These are phyloP conservation scores for Python bivittatus DNA, from an alignment of 2,113 vertebrate species.

Conservation along the genomic window DNA sequence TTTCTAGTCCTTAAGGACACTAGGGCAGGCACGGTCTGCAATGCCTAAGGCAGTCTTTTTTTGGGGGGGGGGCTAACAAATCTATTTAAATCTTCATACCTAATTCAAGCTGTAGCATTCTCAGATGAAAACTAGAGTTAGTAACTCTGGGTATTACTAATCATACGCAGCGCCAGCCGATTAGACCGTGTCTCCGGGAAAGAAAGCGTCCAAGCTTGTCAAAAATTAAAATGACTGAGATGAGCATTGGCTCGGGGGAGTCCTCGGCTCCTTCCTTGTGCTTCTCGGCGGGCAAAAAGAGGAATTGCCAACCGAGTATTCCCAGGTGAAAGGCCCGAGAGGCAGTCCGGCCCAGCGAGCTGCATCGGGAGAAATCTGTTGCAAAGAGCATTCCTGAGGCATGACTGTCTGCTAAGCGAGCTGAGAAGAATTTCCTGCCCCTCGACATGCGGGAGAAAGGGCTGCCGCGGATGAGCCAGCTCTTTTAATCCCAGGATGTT, in stretches of 20 bases:
- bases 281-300: background rate
- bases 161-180: rapidly evolving
- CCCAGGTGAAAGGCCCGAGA: background rate
- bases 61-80: too few species aligned
- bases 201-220: background rate
- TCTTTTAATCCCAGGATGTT: background rate
- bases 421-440: background rate
- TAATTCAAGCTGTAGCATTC: background rate
- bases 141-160: background rate
- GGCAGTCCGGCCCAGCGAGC: background rate
- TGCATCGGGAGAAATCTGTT: background rate
- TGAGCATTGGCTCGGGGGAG: background rate
- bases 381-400: background rate
- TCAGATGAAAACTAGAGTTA: background rate
- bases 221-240: background rate
- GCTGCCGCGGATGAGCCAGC: background rate
- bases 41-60: background rate
- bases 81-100: background rate
- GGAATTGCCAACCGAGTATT: background rate
- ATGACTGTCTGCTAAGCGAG: background rate
- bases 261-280: too few species aligned
- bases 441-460: background rate
- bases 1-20: background rate
- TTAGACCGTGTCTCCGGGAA: background rate
- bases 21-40: too few species aligned